These are phyloP conservation scores for Limnodromus scolopaceus DNA, from an alignment of 2,797 vertebrate species.

Conservation along the genomic window DNA sequence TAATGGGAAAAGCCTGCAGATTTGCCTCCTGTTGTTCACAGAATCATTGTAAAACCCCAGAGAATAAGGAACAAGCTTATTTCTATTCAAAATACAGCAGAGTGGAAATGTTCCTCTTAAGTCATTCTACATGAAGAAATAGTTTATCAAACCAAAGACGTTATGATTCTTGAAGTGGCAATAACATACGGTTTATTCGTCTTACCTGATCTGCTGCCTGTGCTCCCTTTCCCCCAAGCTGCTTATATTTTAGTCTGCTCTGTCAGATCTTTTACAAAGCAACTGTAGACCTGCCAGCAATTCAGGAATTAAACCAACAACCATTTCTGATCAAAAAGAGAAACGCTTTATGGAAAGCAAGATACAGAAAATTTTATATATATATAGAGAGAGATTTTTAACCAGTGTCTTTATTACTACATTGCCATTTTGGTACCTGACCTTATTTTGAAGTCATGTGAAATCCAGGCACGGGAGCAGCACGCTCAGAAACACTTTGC, in stretches of 20 bases:
- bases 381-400: not conserved
- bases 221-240: not conserved
- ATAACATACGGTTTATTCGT: not conserved
- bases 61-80: not conserved
- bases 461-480: not conserved
- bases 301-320: not conserved
- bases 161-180: not conserved
- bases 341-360: not conserved
- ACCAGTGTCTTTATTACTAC: not conserved
- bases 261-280: not conserved
- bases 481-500: not conserved
- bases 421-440: not conserved
- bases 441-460: not conserved
- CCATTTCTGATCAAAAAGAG: not conserved
- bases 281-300: not conserved
- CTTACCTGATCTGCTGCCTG: not conserved
- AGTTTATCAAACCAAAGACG: not conserved
- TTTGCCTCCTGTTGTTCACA: constrained; percentile 11
- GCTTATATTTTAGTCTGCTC: not conserved
- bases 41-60: not conserved
- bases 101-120: not conserved
- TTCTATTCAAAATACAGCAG: not conserved
- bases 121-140: not conserved
- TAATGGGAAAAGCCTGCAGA: not conserved
- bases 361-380: not conserved